A percentile compares a stretch with the other conserved stretches of the same genome.
Evolutionary conservation across 2,888 invertebrate genomes (phyloP).

Genomic region (Plagiodera versicolora): DNA sequence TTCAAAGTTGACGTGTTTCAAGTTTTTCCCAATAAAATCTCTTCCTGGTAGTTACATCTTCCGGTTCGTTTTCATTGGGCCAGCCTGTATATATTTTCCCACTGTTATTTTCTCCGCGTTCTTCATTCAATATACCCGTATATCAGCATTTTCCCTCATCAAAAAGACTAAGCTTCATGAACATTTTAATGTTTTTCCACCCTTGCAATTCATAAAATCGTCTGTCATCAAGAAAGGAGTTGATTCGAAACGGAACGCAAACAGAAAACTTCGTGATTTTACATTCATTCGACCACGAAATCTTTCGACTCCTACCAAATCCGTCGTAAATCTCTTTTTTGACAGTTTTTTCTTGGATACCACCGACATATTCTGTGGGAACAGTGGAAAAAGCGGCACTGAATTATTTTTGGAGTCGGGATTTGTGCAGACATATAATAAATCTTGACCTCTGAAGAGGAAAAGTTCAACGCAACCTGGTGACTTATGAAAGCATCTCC

Average conservation of each 20-base stretch:
- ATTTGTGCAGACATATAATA: slow-evolving; percentile 11
- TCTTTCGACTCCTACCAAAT: slow-evolving; percentile 7
- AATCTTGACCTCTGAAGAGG: slow-evolving; percentile 8
- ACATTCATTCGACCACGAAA: not conserved
- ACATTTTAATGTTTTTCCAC: too few species aligned
- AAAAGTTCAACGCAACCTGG: slow-evolving; percentile 17
- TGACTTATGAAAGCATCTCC: slow-evolving; percentile 16
- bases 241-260: not conserved
- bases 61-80: too few species aligned
- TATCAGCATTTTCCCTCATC: too few species aligned
- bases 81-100: too few species aligned
- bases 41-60: too few species aligned
- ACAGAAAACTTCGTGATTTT: not conserved
- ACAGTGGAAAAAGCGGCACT: slow-evolving; percentile 15
- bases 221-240: too few species aligned
- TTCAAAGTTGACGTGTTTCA: too few species aligned
- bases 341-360: slow-evolving; percentile 7
- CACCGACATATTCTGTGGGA: slow-evolving; percentile 11
- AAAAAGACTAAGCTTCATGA: too few species aligned
- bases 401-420: slow-evolving; percentile 16
- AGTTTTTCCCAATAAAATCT: too few species aligned
- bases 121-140: too few species aligned
- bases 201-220: too few species aligned
- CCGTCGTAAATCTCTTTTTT: slow-evolving; percentile 10
- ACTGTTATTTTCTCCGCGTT: too few species aligned